phyloP scores from a whole-genome alignment of 2,113 vertebrate species.

The Triplophysa tibetana region DNA sequence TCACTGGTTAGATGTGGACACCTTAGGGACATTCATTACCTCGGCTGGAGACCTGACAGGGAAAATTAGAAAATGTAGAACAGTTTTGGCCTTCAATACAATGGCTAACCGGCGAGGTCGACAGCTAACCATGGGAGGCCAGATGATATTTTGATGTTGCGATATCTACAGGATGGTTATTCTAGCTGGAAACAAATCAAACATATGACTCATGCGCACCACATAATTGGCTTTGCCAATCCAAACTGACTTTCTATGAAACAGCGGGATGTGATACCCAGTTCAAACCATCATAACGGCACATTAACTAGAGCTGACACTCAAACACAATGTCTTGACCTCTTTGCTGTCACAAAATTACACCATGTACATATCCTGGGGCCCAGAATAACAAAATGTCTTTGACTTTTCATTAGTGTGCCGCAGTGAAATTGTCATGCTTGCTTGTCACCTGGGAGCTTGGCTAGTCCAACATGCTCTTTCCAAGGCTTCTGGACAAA shows the following conservation, averaged over 20 bases:
- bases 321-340: conserved; percentile 52
- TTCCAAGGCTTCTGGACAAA: conserved; percentile 26
- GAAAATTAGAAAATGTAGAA: background rate
- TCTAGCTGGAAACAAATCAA: conserved; percentile 30
- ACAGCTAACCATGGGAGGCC: conserved; percentile 20
- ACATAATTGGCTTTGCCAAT: conserved; percentile 40
- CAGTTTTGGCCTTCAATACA: background rate
- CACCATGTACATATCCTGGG: conserved; percentile 43
- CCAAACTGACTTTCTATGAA: conserved; percentile 40
- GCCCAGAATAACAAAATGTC: conserved; percentile 42
- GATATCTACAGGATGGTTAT: conserved; percentile 32
- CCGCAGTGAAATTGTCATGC: conserved; percentile 42
- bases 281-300: conserved; percentile 47
- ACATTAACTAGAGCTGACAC: conserved; percentile 55
- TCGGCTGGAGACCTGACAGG: too few relatives aligned
- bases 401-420: conserved; percentile 47
- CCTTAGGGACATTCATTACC: background rate
- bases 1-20: conserved; percentile 31
- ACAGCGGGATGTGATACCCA: conserved; percentile 20
- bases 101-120: background rate
- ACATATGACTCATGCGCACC: conserved; percentile 33
- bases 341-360: conserved; percentile 45
- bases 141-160: conserved; percentile 20
- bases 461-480: conserved; percentile 34
- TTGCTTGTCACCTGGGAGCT: conserved; percentile 47